Conservation (phyloP, 1,140 invertebrate species). For the Brachionus rubens region DNA sequence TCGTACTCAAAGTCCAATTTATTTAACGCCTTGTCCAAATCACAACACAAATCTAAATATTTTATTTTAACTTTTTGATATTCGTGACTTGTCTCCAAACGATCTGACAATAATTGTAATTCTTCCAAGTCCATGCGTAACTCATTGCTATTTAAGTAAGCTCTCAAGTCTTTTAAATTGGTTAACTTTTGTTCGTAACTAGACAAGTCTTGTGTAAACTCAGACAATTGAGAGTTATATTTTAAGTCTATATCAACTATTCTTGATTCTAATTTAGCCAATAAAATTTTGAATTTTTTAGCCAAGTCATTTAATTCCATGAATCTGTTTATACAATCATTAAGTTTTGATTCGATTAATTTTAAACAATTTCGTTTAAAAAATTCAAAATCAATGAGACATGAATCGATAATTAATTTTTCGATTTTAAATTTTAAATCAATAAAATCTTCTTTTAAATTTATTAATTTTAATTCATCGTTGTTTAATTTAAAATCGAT, state of each 20-base stretch:
- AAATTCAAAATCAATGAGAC: background rate
- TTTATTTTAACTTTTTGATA: background rate
- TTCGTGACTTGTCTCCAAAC: background rate
- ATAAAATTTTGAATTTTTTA: background rate
- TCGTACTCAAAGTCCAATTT: background rate
- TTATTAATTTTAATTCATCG: background rate
- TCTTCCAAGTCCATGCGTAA: background rate
- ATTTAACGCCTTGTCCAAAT: background rate
- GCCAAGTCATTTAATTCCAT: background rate
- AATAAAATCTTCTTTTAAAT: constrained; percentile 19
- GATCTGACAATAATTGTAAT: background rate
- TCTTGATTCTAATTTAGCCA: background rate
- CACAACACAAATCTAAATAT: constrained; percentile 1
- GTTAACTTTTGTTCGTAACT: background rate
- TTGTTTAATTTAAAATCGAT: constrained; percentile 15
- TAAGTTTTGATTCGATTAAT: background rate
- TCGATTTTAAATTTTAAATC: constrained; percentile 2
- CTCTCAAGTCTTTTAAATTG: background rate
- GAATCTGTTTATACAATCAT: background rate
- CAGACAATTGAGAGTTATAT: background rate
- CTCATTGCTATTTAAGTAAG: background rate
- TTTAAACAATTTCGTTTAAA: constrained; percentile 3
- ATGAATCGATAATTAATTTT: background rate
- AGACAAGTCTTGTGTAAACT: background rate
- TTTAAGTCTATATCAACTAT: background rate